Base-by-base conservation (phyloP, 2,113 vertebrate species). In the Thalassoma bifasciatum region DNA sequence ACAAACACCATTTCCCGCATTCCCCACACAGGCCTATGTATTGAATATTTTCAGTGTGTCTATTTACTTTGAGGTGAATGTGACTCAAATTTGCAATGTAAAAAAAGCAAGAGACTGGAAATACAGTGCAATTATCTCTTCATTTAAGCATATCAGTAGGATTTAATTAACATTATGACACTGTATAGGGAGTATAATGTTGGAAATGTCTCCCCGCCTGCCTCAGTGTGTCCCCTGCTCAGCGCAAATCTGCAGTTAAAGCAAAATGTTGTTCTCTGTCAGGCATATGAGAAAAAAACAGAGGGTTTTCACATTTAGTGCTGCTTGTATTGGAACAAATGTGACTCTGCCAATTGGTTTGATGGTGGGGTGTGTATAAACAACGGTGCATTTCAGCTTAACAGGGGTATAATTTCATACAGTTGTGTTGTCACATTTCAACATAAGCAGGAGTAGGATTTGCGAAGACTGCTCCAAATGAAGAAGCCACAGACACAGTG, bases 331-430 rank as follows among this genome's bases (percentile, higher is more conserved):
- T 81, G 67, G 77, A 71, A 49, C 17, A 58, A 85, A 81, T 64
- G 75, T 79, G 62, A 77, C 74, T 83, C 42, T 72, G 53, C 58
- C 50, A 76, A 71, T 52, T 83, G 78, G 72, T 81, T 89, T 79
- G 86, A 3, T 10, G 56, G 56, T 58, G 66, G 68, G 62, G 57
- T 73, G 46, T 66, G 47, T 40, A 51, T 78, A 84, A 73, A 86
- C 81, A 75, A 49, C 59, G 60, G 47, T 26, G 64, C 24, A 10
- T 40, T 51, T 66, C 61, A 46, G 75, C 53, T 82, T 81, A 66
- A 64, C 64, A 72, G 10, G 2, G 10, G n/a, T 73, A 60, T 84
- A 77, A 84, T 86, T 77, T 74, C 40, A 42, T 42, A 63, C 47
- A 38, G 63, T 82, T 70, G 66, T 72, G 36, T 42, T 42, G 72